phyloP scores from a whole-genome alignment of 2,797 vertebrate genomes.

The Clamator glandarius region DNA sequence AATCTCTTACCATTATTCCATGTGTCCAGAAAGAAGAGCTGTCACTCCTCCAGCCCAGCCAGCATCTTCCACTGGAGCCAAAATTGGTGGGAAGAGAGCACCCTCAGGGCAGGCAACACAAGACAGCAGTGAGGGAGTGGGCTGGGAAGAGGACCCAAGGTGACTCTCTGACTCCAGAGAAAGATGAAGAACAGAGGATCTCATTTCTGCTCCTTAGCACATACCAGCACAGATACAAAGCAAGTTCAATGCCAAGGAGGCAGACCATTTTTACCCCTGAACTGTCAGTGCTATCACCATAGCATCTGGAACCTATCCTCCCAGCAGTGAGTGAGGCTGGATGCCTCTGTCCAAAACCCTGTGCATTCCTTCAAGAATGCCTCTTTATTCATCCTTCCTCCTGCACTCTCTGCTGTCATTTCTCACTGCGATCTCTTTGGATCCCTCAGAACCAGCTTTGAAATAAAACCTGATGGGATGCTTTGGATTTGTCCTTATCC shows the following conservation, averaged over 20 bases:
- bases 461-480: background rate
- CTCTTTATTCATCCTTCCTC: background rate
- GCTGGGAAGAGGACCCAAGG: background rate
- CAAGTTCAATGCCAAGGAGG: background rate
- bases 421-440: background rate
- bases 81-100: background rate
- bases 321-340: background rate
- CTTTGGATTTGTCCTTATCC: background rate
- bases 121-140: background rate
- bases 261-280: background rate
- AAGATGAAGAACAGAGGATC: background rate
- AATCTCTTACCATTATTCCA: background rate
- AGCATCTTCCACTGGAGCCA: background rate
- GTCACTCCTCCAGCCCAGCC: background rate
- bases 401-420: background rate
- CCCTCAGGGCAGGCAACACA: background rate
- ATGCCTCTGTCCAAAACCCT: background rate
- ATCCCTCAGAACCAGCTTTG: background rate
- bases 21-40: background rate
- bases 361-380: background rate
- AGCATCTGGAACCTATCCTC: background rate
- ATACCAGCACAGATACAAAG: background rate
- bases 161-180: background rate
- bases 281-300: fast-evolving
- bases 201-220: background rate